Percentiles rank a stretch among this genome's conserved stretches.
These are phyloP conservation scores for Pseudococcus longispinus DNA, from an alignment of 2,888 invertebrate species.

Conservation along the genomic window DNA sequence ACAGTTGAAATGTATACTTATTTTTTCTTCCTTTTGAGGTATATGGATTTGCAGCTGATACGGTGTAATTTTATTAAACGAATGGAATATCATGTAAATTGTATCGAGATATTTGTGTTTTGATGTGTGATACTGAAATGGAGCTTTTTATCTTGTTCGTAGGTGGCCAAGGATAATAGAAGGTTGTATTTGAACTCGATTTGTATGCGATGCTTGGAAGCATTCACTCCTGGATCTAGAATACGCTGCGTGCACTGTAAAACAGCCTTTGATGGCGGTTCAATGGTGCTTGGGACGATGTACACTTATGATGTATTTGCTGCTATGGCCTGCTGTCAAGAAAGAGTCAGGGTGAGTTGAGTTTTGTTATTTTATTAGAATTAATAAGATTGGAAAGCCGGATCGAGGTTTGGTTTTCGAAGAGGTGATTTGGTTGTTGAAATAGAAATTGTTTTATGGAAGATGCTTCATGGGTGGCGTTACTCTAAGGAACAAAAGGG, in stretches of 20 bases:
- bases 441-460: not conserved
- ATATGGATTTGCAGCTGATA: not conserved
- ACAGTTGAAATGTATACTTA: constrained; percentile 42
- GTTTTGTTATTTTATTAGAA: not conserved
- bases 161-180: constrained; percentile 91
- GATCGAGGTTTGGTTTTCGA: too few relatives aligned
- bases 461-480: too few relatives aligned
- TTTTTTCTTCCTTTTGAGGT: not conserved
- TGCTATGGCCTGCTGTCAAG: constrained; percentile 93
- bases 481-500: too few relatives aligned
- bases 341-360: constrained; percentile 80
- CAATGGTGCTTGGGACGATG: constrained; percentile 94
- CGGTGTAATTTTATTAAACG: not conserved
- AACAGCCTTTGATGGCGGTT: constrained; percentile 90
- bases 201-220: constrained; percentile 93
- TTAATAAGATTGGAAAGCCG: too few relatives aligned
- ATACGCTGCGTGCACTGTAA: constrained; percentile 86
- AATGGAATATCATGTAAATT: not conserved
- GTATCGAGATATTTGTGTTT: not conserved
- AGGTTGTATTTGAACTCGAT: constrained; percentile 91
- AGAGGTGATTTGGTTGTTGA: too few relatives aligned
- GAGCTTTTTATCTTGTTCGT: constrained; percentile 59
- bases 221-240: constrained; percentile 75
- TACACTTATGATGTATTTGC: constrained; percentile 98
- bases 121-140: not conserved